phyloP scores from a whole-genome alignment of 2,113 vertebrate species.

The Speoplatyrhinus poulsoni region DNA sequence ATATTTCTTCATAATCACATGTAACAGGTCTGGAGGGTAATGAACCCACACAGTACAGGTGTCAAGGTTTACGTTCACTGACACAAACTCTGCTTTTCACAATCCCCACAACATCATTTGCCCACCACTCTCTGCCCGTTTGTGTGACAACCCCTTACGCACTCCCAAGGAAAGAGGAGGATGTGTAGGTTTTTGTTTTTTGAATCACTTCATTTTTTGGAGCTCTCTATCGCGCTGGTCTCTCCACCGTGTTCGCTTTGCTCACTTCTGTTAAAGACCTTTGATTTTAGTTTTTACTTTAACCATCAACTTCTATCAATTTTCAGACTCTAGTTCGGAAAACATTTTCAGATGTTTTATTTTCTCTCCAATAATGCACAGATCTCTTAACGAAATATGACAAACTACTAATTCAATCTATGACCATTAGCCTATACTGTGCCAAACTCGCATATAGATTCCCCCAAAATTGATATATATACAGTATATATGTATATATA shows the following conservation, averaged over 20 bases:
- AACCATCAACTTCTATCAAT: conserved; percentile 27
- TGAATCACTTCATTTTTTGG: conserved; percentile 48
- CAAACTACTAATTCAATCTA: conserved; percentile 55
- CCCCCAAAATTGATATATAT: conserved; percentile 4
- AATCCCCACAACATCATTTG: not conserved
- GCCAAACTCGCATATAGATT: conserved; percentile 60
- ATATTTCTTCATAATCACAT: conserved; percentile 12
- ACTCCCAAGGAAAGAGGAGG: conserved; percentile 33
- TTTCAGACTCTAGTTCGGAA: conserved; percentile 47
- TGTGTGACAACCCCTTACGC: conserved; percentile 12
- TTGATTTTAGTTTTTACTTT: conserved; percentile 46
- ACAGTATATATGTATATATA: conserved; percentile 20
- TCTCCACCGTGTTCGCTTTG: conserved; percentile 72
- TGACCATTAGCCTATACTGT: conserved; percentile 50
- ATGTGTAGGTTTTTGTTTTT: conserved; percentile 27
- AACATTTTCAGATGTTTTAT: conserved; percentile 34
- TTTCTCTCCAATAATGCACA: conserved; percentile 61
- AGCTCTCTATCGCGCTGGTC: conserved; percentile 75
- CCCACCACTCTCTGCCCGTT: conserved; percentile 11
- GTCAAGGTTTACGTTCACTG: not conserved
- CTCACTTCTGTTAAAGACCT: conserved; percentile 69
- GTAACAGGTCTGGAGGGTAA: conserved; percentile 14
- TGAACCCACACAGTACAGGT: not conserved
- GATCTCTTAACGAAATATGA: conserved; percentile 60
- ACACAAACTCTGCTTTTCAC: not conserved